Evolutionary conservation across 2,113 vertebrate species (phyloP).

Genomic region (human (Homo sapiens)): DNA sequence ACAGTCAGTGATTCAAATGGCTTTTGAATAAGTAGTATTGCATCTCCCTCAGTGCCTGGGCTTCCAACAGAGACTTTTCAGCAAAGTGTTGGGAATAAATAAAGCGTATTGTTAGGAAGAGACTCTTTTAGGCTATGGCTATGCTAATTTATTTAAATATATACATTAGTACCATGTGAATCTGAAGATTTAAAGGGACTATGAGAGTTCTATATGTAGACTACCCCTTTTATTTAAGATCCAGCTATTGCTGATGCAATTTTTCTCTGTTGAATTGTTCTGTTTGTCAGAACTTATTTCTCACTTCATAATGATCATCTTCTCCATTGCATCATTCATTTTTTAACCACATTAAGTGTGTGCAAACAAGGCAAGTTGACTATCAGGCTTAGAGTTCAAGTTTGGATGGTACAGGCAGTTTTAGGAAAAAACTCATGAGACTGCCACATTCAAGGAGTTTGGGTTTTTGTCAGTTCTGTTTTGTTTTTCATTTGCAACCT

Average conservation of each 20-base stretch:
- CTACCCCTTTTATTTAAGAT: conserved; percentile 5
- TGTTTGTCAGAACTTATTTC: not conserved
- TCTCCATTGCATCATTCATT: not conserved
- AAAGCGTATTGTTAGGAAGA: conserved; percentile 12
- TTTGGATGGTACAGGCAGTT: not conserved
- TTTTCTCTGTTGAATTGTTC: not conserved
- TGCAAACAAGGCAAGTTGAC: not conserved
- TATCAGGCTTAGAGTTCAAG: not conserved
- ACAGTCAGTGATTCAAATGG: not conserved
- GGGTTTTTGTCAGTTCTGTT: not conserved
- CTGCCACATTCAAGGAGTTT: not conserved
- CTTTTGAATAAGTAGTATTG: conserved; percentile 40
- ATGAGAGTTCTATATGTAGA: conserved; percentile 26
- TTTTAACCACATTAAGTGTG: not conserved
- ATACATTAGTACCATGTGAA: conserved; percentile 51
- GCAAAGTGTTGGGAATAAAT: conserved; percentile 50
- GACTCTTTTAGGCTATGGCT: conserved; percentile 11
- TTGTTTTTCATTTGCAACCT: not conserved
- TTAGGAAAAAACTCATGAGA: not conserved
- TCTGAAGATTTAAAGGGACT: not conserved
- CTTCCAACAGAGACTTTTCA: conserved; percentile 41
- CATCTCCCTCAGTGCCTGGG: not conserved
- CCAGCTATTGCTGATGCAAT: not conserved
- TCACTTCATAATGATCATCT: not conserved
- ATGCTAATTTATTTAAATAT: conserved; percentile 74